Evolutionary conservation across 2,888 invertebrate genomes (phyloP).

Genomic region (Xiphydria camelus): DNA sequence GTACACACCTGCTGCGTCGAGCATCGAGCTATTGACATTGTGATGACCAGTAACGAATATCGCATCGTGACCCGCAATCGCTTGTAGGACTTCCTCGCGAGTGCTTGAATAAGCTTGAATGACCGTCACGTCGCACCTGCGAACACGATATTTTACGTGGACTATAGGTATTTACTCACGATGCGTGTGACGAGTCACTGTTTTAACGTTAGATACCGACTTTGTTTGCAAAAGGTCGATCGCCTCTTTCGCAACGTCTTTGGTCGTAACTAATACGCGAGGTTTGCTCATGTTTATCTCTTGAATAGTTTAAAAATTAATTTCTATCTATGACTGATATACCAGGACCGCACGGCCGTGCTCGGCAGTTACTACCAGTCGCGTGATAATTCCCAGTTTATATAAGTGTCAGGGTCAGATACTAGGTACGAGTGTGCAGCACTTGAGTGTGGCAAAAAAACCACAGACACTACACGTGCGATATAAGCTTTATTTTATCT

Average conservation of each 20-base stretch:
- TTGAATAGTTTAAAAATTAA: too few species aligned
- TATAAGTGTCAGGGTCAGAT: too few species aligned
- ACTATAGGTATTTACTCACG: not conserved
- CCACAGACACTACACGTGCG: too few species aligned
- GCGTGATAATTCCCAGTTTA: too few species aligned
- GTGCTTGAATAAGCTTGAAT: slow-evolving; percentile 26
- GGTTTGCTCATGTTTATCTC: slow-evolving; percentile 49
- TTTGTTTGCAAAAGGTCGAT: slow-evolving; percentile 55
- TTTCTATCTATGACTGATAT: too few species aligned
- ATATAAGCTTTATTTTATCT: too few species aligned
- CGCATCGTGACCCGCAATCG: slow-evolving; percentile 45
- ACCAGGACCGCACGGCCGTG: too few species aligned
- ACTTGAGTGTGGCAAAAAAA: too few species aligned
- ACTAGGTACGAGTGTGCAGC: too few species aligned
- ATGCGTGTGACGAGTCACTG: not conserved
- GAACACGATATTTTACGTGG: slow-evolving; percentile 12
- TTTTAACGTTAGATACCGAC: slow-evolving; percentile 40
- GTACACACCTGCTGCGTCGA: slow-evolving; percentile 69
- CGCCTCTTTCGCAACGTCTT: slow-evolving; percentile 56
- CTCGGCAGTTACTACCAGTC: too few species aligned
- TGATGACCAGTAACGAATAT: slow-evolving; percentile 34
- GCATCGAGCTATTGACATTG: slow-evolving; percentile 61
- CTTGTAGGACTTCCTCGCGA: slow-evolving; percentile 36
- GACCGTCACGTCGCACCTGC: slow-evolving; percentile 46
- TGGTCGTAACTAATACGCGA: slow-evolving; percentile 59